Evolutionary conservation across 2,888 invertebrate species (phyloP), one percentile per base, ranked within the genome.

Genomic region (Rhyacophila evoluta): DNA sequence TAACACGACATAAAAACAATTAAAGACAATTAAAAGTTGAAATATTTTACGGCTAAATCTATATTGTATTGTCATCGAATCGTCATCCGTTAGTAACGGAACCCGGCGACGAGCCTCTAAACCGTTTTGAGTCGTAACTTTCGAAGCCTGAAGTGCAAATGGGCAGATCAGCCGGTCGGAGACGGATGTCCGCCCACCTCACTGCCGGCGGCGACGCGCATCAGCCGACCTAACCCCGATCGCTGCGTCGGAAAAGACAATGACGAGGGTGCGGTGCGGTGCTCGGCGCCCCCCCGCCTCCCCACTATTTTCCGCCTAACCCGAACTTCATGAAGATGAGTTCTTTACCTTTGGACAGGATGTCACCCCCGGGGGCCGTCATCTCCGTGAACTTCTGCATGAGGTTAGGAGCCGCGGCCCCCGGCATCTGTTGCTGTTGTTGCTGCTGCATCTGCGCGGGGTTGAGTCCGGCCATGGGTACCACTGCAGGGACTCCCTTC

Each of bases 251-350:
- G 70, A 70, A 29, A 28, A 33, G 29, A 70, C 70, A 28, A 33
- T 27, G n/a, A 69, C 28, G 25, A 69, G 29, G 12, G 39, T n/a
- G 39, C 39, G 55, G n/a, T 29, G 38, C 55, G 28, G 10, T 19
- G 55, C 55, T 55, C 55, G 55, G 55, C 55, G 55, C 19, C 55
- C 55, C 55, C 15, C 69, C 15, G 0, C 27, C 10, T 84, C 87
- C 87, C 85, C 83, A 88, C 92, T 92, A 92, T 92, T 92, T 92
- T 85, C 94, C 94, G 85, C 95, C 95, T 84, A 97, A 92, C 83
- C 97, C 97, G 88, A 97, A 97, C 90, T 95, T 95, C 94, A 97
- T 97, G 89, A 97, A 97, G 87, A 97, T 95, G 83, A 97, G 93
- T 91, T 97, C 97, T 89, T 97, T 97, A 85, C 97, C 97, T 88